Base-by-base conservation (phyloP, 2,888 invertebrate species). In the Tanypteryx hageni region DNA sequence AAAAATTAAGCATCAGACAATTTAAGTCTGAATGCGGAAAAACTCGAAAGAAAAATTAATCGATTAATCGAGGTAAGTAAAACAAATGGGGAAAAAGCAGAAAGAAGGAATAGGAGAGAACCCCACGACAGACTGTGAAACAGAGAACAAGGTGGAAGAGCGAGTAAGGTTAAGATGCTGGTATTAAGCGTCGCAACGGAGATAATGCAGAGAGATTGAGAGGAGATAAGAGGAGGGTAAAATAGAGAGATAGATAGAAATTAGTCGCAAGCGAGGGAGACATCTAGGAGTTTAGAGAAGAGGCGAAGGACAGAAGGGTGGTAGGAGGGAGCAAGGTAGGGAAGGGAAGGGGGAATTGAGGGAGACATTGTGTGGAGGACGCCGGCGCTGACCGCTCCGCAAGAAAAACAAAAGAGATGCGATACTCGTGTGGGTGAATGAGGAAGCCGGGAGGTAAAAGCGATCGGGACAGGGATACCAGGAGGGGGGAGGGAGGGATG, bases 381-480 rank as follows among this genome's bases (percentile, higher is more conserved):
- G 82, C 44, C 58, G 85, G 0, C 85, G 85, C 85, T 85, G 85
- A 85, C 85, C 85, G 85, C 10, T 86, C 85, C 59, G 27, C 3
- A 16, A 59, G 86, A 61, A 31, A 86, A 86, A 86, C 61, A 86
- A 86, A 61, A 82, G 61, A 16, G 27, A 16, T 59, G 16, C 59
- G 82, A 82, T 82, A 82, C 82, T 44, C 82, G 61, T 31, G 59
- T 18, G 86, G 59, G 16, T 86, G 86, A 86, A 86, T 31, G 61
- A 61, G 31, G 61, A 86, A 61, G 61, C 14, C 14, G 0, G 61
- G 59, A 86, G 85, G 86, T 59, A 59, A 61, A 86, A 86, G 86
- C 61, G 59, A 61, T 86, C 61, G 86, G 86, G 31, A 58, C 22
- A 18, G 76, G 22, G 11, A 27, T 5, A 11, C 22, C 7, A 31